These are phyloP conservation scores for Eretmochelys imbricata DNA, from an alignment of 2,113 vertebrate genomes.

Conservation along the genomic window DNA sequence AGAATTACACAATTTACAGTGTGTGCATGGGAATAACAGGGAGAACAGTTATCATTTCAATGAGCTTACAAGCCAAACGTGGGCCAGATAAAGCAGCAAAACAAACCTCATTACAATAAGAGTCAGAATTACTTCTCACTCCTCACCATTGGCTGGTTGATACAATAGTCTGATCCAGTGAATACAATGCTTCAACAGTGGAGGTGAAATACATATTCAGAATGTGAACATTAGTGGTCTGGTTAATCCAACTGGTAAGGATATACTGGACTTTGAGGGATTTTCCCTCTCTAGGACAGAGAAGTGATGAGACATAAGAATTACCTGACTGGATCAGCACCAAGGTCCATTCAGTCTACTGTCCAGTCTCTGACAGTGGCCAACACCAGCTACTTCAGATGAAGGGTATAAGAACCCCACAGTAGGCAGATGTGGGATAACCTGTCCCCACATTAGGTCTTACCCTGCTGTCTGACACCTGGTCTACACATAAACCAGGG, in stretches of 20 bases:
- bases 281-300: fast-evolving
- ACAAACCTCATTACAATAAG: neutral
- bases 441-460: neutral
- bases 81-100: neutral
- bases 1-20: neutral
- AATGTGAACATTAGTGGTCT: fast-evolving
- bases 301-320: fast-evolving
- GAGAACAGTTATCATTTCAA: neutral
- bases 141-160: neutral
- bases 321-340: neutral
- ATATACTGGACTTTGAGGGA: neutral
- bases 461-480: too few species aligned
- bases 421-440: neutral
- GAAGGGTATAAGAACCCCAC: neutral
- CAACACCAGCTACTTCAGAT: neutral
- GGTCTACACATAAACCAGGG: too few species aligned
- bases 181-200: neutral
- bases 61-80: neutral
- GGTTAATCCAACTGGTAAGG: neutral
- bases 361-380: neutral
- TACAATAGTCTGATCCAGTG: neutral
- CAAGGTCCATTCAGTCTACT: fast-evolving
- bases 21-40: neutral
- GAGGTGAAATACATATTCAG: neutral
- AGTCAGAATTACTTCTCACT: neutral